These are phyloP conservation scores for Scortum barcoo DNA, from an alignment of 2,113 vertebrate species.

Conservation along the genomic window DNA sequence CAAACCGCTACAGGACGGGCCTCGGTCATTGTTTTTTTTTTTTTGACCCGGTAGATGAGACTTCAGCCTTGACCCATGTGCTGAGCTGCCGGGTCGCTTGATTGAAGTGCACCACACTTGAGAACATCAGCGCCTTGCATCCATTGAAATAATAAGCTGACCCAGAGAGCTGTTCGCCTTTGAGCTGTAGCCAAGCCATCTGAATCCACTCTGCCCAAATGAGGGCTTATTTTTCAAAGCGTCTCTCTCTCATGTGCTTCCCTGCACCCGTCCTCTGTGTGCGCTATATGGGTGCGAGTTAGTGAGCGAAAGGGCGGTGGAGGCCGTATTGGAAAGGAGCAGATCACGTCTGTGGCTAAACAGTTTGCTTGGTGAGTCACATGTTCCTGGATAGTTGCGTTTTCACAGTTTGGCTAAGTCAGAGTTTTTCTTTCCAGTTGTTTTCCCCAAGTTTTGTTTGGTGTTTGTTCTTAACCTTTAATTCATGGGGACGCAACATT, in stretches of 20 bases:
- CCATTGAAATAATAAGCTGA: constrained; percentile 86
- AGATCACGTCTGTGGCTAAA: constrained; percentile 72
- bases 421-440: constrained; percentile 50
- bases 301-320: constrained; percentile 42
- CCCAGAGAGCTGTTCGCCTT: constrained; percentile 83
- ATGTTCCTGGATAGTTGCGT: constrained; percentile 71
- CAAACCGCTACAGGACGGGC: constrained; percentile 54
- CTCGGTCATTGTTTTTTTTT: constrained; percentile 15
- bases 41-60: constrained; percentile 61
- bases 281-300: constrained; percentile 48
- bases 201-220: constrained; percentile 89
- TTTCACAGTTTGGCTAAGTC: constrained; percentile 62
- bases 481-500: constrained; percentile 36
- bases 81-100: constrained; percentile 72
- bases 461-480: constrained; percentile 58
- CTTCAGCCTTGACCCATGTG: constrained; percentile 76
- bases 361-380: constrained; percentile 77
- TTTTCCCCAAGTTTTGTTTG: constrained; percentile 47
- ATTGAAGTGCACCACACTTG: constrained; percentile 84
- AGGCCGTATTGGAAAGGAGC: constrained; percentile 59
- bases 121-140: constrained; percentile 83
- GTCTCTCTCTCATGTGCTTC: constrained; percentile 76
- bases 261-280: constrained; percentile 69
- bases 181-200: constrained; percentile 87
- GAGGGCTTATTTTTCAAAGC: constrained; percentile 87